A percentile compares a stretch with the other conserved stretches of the same genome.
These are phyloP conservation scores for Cephus rjabovi DNA, from an alignment of 2,888 invertebrate species.

Conservation along the genomic window DNA sequence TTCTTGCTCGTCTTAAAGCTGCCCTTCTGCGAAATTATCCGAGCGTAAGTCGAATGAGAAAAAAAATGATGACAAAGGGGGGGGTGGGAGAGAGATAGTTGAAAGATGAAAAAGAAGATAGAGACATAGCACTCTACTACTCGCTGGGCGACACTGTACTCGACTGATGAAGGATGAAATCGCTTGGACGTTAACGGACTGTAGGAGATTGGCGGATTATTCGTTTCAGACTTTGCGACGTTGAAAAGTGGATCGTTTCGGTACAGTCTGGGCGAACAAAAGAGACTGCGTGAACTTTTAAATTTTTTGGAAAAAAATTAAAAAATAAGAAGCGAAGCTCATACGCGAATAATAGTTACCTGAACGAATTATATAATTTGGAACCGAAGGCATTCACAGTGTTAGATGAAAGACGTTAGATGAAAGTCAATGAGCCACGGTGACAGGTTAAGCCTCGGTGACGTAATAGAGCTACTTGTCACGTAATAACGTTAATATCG, in stretches of 20 bases:
- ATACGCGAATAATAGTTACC: not conserved
- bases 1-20: slow-evolving; percentile 24
- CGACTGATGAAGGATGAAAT: not conserved
- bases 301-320: not conserved
- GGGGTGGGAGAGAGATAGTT: not conserved
- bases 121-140: not conserved
- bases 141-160: not conserved
- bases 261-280: not conserved
- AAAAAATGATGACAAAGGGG: not conserved
- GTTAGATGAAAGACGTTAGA: not conserved
- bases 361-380: not conserved
- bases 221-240: not conserved
- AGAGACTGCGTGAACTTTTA: not conserved
- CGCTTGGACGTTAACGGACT: not conserved
- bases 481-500: not conserved
- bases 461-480: not conserved
- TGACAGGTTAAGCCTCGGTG: not conserved
- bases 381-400: not conserved
- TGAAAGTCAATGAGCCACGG: not conserved
- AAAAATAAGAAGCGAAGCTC: not conserved
- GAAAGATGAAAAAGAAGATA: not conserved
- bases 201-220: not conserved
- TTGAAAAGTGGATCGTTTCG: not conserved
- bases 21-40: not conserved
- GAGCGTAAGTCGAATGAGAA: not conserved